Evolutionary conservation across 2,113 vertebrate genomes (phyloP), one percentile per base, ranked within the genome.

Genomic region (Aegithalos caudatus): DNA sequence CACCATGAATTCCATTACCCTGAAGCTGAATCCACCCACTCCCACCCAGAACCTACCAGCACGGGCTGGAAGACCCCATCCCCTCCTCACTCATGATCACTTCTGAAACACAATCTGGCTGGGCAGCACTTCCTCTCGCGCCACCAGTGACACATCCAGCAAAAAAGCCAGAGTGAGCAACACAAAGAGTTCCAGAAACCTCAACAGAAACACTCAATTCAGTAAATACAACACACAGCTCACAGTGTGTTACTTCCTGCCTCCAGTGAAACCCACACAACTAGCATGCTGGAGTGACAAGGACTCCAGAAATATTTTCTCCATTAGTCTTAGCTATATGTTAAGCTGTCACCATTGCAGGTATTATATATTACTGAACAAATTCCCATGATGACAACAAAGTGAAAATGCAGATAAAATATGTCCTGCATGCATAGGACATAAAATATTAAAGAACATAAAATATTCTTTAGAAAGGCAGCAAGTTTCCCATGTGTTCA

Each of bases 231-330:
- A 29, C 88, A 81, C 2, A 3, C 56, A 72, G 90, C 90, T 93
- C 82, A 76, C 82, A 83, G 40, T 42, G 57, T 51, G 69, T 6
- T 54, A 19, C 80, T 90, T 73, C 77, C 90, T 94, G 95, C 90
- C 85, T 95, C 67, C 90, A 90, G 64, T 14, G 40, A 82, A 94
- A 54, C 94, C 93, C 93, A 95, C 85, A 8, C 92, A 88, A 27
- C 56, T 79, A 71, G 79, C 80, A 64, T 0, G 0, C 86, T 16
- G 4, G 73, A 88, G 51, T 60, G 90, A 92, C 93, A 90, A 90
- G 71, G 64, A 67, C 54, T 92, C 85, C 90, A 96, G 80, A 94
- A 95, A 90, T 73, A 93, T 86, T 93, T 95, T 71, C 93, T 88
- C 85, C 82, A n/a, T 90, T 81, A 88, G 79, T 31, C 51, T 86